Base-by-base conservation (phyloP, 2,797 vertebrate species). In the Rhynchonycteris naso region DNA sequence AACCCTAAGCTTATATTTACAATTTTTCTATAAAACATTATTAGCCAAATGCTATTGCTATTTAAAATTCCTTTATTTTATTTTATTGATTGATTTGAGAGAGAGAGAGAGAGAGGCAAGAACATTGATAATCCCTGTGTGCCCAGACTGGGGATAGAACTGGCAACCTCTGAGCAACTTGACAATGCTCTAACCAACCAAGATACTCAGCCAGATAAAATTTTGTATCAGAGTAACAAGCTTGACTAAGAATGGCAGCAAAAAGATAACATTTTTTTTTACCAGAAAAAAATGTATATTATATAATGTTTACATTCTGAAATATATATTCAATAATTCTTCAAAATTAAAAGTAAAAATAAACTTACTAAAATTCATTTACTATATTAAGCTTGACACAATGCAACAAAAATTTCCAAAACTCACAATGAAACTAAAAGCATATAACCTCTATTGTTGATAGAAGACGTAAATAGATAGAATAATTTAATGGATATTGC, bases 281-380 rank as follows among this genome's bases (percentile, higher is more conserved):
- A 68, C 24, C 43, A 82, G 28, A 16, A 78, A 59, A 76, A 72
- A 81, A 71, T 35, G 2, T 30, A 24, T 21, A 63, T 30, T 68
- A 74, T 38, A 65, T 85, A 80, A 78, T 12, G 14, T 21, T 76
- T 50, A 58, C 30, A 88, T 94, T 78, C 50, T 76, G 21, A 79
- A 13, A 80, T 33, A 59, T 6, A 91, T 13, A 93, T 65, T 22
- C 22, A 5, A 91, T 26, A 85, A 65, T 75, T 89, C 84, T 91
- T 76, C 50, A 76, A 83, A 83, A 75, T 28, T 72, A 13, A 74
- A 95, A 88, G 7, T 88, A 68, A 95, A 85, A 80, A 28, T 54
- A 65, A 95, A 50, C 88, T 59, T 47, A 56, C 9, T 68, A 76
- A 88, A 87, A 58, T 93, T 5, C 9, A 66, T 15, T 66, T 71